Evolutionary conservation across 2,797 vertebrate species (phyloP), one percentile per base, ranked within the genome.

Genomic region (Microcaecilia unicolor): DNA sequence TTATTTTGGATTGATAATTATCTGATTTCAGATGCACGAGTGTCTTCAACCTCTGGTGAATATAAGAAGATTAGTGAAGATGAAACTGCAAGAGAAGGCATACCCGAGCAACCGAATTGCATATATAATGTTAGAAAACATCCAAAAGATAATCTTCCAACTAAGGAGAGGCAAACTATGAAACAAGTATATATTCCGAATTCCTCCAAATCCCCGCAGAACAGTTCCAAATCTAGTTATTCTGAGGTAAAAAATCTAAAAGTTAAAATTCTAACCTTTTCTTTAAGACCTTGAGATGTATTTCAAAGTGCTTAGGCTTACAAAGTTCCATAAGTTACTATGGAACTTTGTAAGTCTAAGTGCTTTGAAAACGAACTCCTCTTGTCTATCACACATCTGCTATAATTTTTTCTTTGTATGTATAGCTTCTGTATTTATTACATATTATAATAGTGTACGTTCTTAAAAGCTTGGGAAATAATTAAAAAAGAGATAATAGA

Each of bases 161-260:
- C 78, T 64, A 79, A 82, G 31, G 74, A 85, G 54, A 80, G 67
- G 43, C 66, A 82, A 57, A 50, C 80, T 79, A 61, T 55, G 58
- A 81, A 70, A 28, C 24, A 37, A 18, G 84, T 78, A 34, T 87
- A 88, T 34, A 79, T 87, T 41, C 88, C 88, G 48, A 88, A 67
- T 71, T 84, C 83, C 31, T 85, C 85, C 20, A 90, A 86, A 48
- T 84, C 87, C 9, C 18, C 87, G 57, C 89, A 90, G 42, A 93
- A 89, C 53, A 93, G 90, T n/a, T 85, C 85, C 43, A 96, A 91
- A 60, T 89, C 88, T 6, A 96, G 93, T 53, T 85, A 89, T 2
- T 93, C 93, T 2, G 96, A 99, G 88, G 96, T 97, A 31, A 69
- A 74, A 64, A 3, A 39, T 18, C 5, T 20, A 32, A n/a, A n/a